A percentile compares a stretch with the other conserved stretches of the same genome.
Evolutionary conservation across 2,888 invertebrate species (phyloP).

Genomic region (Salticus scenicus): DNA sequence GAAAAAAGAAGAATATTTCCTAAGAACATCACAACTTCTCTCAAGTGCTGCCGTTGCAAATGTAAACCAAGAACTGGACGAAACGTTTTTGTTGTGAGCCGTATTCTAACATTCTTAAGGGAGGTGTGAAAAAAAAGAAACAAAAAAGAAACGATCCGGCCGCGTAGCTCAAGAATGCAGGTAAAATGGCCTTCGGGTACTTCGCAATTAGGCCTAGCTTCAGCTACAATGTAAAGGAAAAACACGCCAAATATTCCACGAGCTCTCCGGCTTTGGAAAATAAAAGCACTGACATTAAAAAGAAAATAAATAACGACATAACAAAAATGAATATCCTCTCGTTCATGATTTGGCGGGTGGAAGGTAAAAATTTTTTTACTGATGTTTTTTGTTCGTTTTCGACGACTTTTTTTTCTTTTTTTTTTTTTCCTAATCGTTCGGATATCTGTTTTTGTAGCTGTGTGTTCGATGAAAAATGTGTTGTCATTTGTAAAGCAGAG

Average conservation of each 20-base stretch:
- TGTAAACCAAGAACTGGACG: conserved; percentile 57
- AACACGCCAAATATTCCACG: conserved; percentile 66
- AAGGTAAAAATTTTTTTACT: conserved; percentile 31
- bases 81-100: conserved; percentile 56
- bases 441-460: conserved; percentile 66
- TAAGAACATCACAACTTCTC: conserved; percentile 38
- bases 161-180: conserved; percentile 68
- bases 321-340: conserved; percentile 48
- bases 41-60: conserved; percentile 29
- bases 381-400: conserved; percentile 36
- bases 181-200: conserved; percentile 60
- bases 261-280: conserved; percentile 56
- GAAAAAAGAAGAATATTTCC: conserved; percentile 24
- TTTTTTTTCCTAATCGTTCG: conserved; percentile 55
- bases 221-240: conserved; percentile 66
- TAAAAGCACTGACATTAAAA: conserved; percentile 69
- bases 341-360: conserved; percentile 68
- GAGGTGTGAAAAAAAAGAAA: conserved; percentile 70
- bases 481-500: conserved; percentile 60
- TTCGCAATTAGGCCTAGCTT: conserved; percentile 69
- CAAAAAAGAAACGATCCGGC: conserved; percentile 36
- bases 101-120: conserved; percentile 66
- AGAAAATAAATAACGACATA: conserved; percentile 54
- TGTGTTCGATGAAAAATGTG: conserved; percentile 69
- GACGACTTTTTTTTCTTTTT: conserved; percentile 23